Percentiles rank a stretch among this genome's conserved stretches.
Conservation (phyloP, 2,888 invertebrate species). For the Panorpa germanica region DNA sequence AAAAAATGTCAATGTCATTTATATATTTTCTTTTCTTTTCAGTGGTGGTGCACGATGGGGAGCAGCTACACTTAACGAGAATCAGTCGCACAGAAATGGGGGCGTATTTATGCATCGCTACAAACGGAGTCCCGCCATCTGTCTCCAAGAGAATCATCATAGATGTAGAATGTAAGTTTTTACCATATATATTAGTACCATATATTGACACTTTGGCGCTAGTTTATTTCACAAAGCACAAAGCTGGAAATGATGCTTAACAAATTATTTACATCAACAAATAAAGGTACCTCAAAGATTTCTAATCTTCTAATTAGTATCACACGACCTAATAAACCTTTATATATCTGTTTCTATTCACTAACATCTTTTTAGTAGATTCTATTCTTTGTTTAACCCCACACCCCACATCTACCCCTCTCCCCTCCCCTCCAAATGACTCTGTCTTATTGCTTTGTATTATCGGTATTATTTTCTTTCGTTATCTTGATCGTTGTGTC, state of each 20-base stretch:
- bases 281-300: too few species aligned
- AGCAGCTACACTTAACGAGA: conserved; percentile 66
- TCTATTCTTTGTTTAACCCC: neutral
- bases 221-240: neutral
- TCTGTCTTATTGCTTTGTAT: neutral
- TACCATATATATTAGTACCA: conserved; percentile 11
- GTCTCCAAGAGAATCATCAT: conserved; percentile 84
- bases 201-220: neutral
- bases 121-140: conserved; percentile 77
- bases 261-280: too few species aligned
- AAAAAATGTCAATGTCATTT: neutral
- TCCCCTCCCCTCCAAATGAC: neutral
- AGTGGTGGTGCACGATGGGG: conserved; percentile 72
- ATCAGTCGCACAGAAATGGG: conserved; percentile 81
- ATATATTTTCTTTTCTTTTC: too few species aligned
- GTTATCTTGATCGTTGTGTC: conserved; percentile 11
- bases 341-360: too few species aligned
- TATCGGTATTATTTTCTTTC: conserved; percentile 1
- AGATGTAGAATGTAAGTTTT: conserved; percentile 72
- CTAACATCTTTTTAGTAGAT: conserved; percentile 2
- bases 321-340: too few species aligned
- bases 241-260: too few species aligned
- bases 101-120: conserved; percentile 64
- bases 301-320: too few species aligned
- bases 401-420: neutral